Conservation (phyloP, 2,888 invertebrate genomes). For the Emmelina monodactyla region DNA sequence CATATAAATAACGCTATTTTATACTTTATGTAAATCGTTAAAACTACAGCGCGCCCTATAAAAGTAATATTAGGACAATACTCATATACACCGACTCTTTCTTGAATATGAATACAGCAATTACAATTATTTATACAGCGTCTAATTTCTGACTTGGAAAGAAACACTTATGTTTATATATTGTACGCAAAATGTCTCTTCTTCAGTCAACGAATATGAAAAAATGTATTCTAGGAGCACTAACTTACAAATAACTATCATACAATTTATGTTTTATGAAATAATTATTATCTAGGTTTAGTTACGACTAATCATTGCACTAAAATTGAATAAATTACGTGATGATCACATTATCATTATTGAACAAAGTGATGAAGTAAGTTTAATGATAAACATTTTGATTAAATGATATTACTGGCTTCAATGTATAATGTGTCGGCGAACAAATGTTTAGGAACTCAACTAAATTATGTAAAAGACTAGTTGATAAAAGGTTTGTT, state of each 20-base stretch:
- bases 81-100: conserved; percentile 44
- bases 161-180: conserved; percentile 35
- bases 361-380: conserved; percentile 23
- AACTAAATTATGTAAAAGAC: neutral
- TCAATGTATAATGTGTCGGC: neutral
- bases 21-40: conserved; percentile 52
- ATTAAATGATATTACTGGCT: neutral
- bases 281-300: conserved; percentile 42
- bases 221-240: conserved; percentile 43
- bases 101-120: conserved; percentile 46
- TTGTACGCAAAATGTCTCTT: conserved; percentile 44
- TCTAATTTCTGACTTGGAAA: conserved; percentile 35
- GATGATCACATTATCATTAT: conserved; percentile 44
- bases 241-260: conserved; percentile 48
- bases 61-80: conserved; percentile 32
- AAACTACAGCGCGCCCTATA: conserved; percentile 47
- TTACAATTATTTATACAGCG: conserved; percentile 45
- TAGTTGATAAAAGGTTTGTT: conserved; percentile 25
- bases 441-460: neutral
- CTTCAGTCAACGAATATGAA: conserved; percentile 56
- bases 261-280: conserved; percentile 41
- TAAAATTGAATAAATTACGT: conserved; percentile 62
- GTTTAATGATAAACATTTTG: conserved; percentile 11
- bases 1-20: conserved; percentile 62
- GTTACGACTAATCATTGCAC: conserved; percentile 65